These are phyloP conservation scores for Scylla paramamosain DNA, from an alignment of 1,140 invertebrate species.

Conservation along the genomic window DNA sequence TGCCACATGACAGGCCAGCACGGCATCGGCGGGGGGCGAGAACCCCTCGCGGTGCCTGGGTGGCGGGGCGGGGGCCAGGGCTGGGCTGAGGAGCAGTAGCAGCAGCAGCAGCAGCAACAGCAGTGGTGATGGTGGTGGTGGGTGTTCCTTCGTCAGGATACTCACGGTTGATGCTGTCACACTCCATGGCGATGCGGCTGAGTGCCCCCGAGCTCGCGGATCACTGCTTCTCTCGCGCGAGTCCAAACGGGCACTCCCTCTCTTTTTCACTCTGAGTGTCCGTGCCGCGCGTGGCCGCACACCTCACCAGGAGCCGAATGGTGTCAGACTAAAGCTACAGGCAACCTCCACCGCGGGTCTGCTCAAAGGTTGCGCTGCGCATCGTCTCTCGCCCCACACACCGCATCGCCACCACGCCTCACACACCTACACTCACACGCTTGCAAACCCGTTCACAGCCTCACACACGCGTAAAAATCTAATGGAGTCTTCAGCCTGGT, in stretches of 20 bases:
- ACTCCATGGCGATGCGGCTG: neutral
- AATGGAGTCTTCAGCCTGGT: neutral
- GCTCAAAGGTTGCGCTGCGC: neutral
- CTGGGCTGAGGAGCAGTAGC: no score
- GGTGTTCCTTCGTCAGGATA: neutral
- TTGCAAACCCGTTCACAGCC: neutral
- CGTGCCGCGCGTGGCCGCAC: neutral
- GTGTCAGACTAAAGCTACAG: slow-evolving; percentile 21
- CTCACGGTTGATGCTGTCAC: neutral
- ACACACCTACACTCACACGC: neutral
- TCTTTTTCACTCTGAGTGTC: neutral
- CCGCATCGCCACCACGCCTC: neutral
- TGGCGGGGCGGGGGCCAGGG: neutral
- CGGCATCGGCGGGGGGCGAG: neutral
- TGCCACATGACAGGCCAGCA: neutral
- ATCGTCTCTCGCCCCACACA: neutral
- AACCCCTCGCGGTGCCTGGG: neutral
- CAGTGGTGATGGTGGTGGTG: no score
- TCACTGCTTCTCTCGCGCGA: neutral
- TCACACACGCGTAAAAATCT: neutral
- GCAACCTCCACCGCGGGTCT: neutral
- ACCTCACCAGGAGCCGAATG: neutral
- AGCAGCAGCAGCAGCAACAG: no score
- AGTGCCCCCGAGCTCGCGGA: neutral
- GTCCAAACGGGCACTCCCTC: neutral